Base-by-base conservation (phyloP, 2,888 invertebrate species). In the Diachrysia chrysitis region DNA sequence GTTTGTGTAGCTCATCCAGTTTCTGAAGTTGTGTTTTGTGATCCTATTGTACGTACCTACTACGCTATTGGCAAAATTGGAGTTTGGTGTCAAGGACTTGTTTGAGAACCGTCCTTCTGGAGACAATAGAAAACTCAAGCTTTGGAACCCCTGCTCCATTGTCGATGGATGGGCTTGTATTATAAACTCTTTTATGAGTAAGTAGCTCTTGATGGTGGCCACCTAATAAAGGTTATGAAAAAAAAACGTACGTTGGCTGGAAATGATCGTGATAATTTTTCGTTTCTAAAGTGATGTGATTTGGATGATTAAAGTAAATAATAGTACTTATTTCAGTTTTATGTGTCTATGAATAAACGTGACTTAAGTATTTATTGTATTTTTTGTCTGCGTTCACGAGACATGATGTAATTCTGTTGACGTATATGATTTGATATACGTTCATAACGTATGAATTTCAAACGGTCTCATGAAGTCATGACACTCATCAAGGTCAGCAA, bases 401-500 rank as follows among this genome's bases (percentile, higher is more conserved):
- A 21, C 58, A 73, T 85, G 85, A 84, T 77, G 83, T 85, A 81
- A 84, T 76, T 61, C 60, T 51, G 17, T 63, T 82, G 85, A 84
- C 85, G 85, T 82, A 63, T 58, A 63, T 58, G 64, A 55, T 63
- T 63, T 76, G 78, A 78, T 84, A 80, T 84, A 73, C 60, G 74
- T 78, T 56, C 29, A 21, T 82, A 84, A 81, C 82, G 83, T 79
- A 79, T 66, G 46, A 73, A 80, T 76, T 83, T 74, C 58, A 69
- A 78, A 78, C 66, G 71, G 66, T 70, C 69, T 78, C 67, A 7
- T 42, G 42, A 42, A n/a, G 42, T 42, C 42, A 62, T 73, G 78
- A 79, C 85, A 83, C 78, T 79, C 70, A 75, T 82, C 86, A 89
- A 88, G 89, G 90, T 86, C 88, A 82, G 77, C 70, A 76, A 82